Base-by-base conservation (phyloP, 2,797 vertebrate species). In the Lacerta viridis region DNA sequence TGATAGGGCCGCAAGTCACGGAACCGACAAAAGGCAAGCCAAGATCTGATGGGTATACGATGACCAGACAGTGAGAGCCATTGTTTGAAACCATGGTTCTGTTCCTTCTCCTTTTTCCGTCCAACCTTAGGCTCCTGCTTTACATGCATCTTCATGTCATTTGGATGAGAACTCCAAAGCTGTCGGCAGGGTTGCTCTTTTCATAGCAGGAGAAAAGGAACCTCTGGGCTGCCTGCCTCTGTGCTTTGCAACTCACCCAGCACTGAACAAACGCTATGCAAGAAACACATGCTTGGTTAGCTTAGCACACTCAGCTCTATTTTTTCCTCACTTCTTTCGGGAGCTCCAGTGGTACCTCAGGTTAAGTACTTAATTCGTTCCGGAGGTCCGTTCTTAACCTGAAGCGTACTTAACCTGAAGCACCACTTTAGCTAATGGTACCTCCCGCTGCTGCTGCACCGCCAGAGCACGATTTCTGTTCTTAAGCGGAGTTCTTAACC, bases 91-190 rank as follows among this genome's bases (percentile, higher is more conserved):
- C 2, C 15, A 55, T 20, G 64, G 15, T 59, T 81, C 9, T 15
- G n/a, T 15, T 55, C 10, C 36, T 36, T 66, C 41, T 29, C 55
- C 55, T 85, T 55, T 29, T 39, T 41, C 69, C 64, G 29, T 29
- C 83, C 69, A 84, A 29, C 50, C 41, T 84, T 80, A 71, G 68
- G 15, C 66, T 72, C 66, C 68, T 88, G 33, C 68, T 85, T 89
- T 85, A 80, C 61, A 80, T 46, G 41, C 55, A 89, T 33, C 75
- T 80, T 80, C 83, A 64, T 80, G 87, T 36, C 76, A 64, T 43
- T 4, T 11, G 41, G 68, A 66, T 74, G 41, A 80, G 83, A 75
- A 89, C 18, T 33, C 29, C 3, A 55, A 80, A 85, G 72, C 17
- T 85, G 77, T 76, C 68, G n/a, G 41, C n/a, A 79, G 55, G 83